Percentiles rank a stretch among this genome's conserved stretches.
Conservation (phyloP, 2,888 invertebrate genomes). For the Mimumesa dahlbomi region DNA sequence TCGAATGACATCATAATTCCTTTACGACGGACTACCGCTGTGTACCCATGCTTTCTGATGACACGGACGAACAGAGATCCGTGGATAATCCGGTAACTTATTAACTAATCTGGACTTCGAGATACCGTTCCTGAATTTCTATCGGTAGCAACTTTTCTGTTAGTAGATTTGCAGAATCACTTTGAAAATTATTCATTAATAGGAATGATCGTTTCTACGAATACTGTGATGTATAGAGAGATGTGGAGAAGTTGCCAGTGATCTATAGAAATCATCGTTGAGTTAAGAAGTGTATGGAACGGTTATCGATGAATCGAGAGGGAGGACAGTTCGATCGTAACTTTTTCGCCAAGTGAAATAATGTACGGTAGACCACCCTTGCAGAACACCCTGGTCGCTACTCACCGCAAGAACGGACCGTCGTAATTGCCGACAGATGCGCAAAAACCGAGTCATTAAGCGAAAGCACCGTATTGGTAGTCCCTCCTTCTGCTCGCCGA, state of each 20-base stretch:
- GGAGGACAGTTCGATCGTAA: neutral
- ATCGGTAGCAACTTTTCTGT: too few relatives aligned
- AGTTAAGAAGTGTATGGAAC: too few relatives aligned
- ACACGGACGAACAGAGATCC: slow-evolving; percentile 14
- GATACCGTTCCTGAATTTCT: too few relatives aligned
- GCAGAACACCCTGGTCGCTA: neutral
- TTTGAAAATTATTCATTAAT: too few relatives aligned
- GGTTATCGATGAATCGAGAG: neutral
- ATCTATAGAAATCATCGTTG: too few relatives aligned
- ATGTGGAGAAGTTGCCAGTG: too few relatives aligned
- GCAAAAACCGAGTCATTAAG: slow-evolving; percentile 41
- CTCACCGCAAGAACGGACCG: neutral
- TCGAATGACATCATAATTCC: slow-evolving; percentile 46
- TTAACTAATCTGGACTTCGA: too few relatives aligned
- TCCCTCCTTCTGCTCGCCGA: too few relatives aligned
- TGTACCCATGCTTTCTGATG: slow-evolving; percentile 23
- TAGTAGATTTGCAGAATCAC: too few relatives aligned
- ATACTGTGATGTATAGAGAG: too few relatives aligned
- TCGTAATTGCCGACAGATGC: neutral
- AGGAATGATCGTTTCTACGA: too few relatives aligned
- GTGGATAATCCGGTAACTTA: too few relatives aligned
- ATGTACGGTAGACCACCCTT: neutral
- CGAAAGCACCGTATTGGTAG: slow-evolving; percentile 33
- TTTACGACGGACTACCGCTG: slow-evolving; percentile 31
- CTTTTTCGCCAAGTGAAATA: neutral